Percentiles rank a stretch among this genome's conserved stretches.
These are phyloP conservation scores for Cyphomyrus plagiostoma DNA, from an alignment of 2,113 vertebrate genomes.

Conservation along the genomic window DNA sequence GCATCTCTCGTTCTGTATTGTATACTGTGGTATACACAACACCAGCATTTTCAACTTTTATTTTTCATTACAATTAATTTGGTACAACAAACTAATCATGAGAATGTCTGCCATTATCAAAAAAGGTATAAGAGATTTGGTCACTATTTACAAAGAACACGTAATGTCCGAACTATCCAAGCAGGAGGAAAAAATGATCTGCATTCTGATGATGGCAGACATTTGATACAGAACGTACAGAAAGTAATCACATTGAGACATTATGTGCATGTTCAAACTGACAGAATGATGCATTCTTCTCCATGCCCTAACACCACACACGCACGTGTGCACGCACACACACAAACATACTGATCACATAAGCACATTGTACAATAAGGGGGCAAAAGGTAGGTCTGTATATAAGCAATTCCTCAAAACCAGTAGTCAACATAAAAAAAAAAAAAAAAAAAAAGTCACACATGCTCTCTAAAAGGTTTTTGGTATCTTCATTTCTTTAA, in stretches of 20 bases:
- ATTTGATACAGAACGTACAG: conserved; percentile 58
- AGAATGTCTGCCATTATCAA: conserved; percentile 77
- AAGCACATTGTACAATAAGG: conserved; percentile 54
- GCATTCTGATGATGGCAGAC: conserved; percentile 71
- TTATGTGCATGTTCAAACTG: conserved; percentile 56
- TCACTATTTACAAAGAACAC: conserved; percentile 86
- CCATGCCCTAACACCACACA: conserved; percentile 59
- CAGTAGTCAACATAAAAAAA: conserved; percentile 65
- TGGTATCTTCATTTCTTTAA: conserved; percentile 44
- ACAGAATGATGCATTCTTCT: conserved; percentile 37
- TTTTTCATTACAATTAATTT: conserved; percentile 68
- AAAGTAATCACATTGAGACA: conserved; percentile 41
- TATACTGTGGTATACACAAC: conserved; percentile 60
- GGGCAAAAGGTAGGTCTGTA: conserved; percentile 45
- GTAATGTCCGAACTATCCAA: conserved; percentile 70
- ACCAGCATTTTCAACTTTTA: conserved; percentile 61
- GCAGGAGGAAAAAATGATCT: conserved; percentile 55
- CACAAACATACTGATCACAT: conserved; percentile 51
- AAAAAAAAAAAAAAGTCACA: conserved; percentile 58
- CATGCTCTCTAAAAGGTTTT: conserved; percentile 60
- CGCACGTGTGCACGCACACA: conserved; percentile 19
- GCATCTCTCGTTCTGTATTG: background rate
- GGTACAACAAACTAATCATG: conserved; percentile 67
- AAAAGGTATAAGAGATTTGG: conserved; percentile 71
- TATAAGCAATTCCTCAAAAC: conserved; percentile 59